Conservation (phyloP, 2,797 vertebrate genomes). For the Echiichthys vipera region DNA sequence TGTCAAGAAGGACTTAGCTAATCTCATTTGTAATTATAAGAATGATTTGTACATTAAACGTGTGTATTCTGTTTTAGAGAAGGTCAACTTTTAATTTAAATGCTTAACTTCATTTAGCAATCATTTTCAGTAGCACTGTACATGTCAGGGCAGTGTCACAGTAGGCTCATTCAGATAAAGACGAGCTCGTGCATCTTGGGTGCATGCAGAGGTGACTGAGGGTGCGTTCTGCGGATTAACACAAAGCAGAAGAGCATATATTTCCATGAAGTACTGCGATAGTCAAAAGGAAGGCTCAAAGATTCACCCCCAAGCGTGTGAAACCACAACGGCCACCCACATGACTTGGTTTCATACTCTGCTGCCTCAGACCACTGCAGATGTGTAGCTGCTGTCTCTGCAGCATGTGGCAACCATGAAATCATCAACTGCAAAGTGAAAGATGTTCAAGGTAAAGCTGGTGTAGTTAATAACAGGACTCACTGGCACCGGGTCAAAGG, state of each 20-base stretch:
- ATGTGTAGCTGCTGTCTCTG: conserved; percentile 39
- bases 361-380: conserved; percentile 9
- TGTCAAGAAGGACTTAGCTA: neutral
- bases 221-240: conserved; percentile 1
- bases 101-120: neutral
- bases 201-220: conserved; percentile 7
- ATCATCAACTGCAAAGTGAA: neutral
- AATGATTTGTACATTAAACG: neutral
- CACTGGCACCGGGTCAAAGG: neutral
- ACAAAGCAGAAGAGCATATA: neutral
- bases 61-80: neutral
- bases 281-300: conserved; percentile 24
- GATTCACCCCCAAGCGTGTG: neutral
- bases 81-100: neutral
- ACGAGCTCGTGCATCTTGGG: neutral
- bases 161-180: neutral
- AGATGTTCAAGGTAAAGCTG: neutral
- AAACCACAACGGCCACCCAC: conserved; percentile 63
- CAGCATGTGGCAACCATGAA: conserved; percentile 26
- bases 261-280: neutral
- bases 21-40: neutral
- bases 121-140: neutral
- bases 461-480: neutral
- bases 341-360: conserved; percentile 30
- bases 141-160: neutral